Evolutionary conservation across 2,888 invertebrate genomes (phyloP).

Genomic region (Pristionchus entomophagus): DNA sequence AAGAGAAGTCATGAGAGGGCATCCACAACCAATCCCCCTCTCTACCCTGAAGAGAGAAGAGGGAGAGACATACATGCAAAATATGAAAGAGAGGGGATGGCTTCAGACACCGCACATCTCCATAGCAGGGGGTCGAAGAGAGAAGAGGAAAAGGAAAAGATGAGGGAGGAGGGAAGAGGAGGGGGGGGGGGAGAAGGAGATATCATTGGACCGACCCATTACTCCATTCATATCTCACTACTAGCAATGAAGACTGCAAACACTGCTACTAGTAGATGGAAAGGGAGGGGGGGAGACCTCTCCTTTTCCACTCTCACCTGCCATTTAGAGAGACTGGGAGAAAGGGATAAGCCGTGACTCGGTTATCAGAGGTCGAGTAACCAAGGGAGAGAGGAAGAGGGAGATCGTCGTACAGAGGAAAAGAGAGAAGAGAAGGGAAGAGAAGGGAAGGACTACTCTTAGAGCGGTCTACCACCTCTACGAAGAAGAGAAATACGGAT

Average conservation of each 20-base stretch:
- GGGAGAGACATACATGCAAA: constrained; percentile 18
- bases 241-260: constrained; percentile 22
- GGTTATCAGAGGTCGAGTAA: constrained; percentile 39
- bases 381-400: constrained; percentile 26
- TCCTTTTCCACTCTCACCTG: constrained; percentile 44
- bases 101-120: constrained; percentile 8
- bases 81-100: constrained; percentile 20
- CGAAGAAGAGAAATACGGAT: constrained; percentile 31
- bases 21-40: not conserved
- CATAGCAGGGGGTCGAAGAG: constrained; percentile 31
- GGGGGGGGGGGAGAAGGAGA: not conserved
- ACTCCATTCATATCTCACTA: constrained; percentile 29
- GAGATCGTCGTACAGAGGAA: constrained; percentile 32
- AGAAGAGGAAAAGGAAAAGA: no score
- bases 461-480: constrained; percentile 37
- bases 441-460: constrained; percentile 10
- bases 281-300: constrained; percentile 14
- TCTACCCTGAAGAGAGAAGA: constrained; percentile 2
- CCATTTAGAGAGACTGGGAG: constrained; percentile 40
- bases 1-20: constrained; percentile 32
- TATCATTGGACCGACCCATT: constrained; percentile 23
- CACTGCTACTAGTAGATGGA: constrained; percentile 30
- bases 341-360: constrained; percentile 31
- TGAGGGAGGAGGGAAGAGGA: no score
- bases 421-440: constrained; percentile 15